Conservation (phyloP, 2,797 vertebrate genomes). For the Platalea minor region DNA sequence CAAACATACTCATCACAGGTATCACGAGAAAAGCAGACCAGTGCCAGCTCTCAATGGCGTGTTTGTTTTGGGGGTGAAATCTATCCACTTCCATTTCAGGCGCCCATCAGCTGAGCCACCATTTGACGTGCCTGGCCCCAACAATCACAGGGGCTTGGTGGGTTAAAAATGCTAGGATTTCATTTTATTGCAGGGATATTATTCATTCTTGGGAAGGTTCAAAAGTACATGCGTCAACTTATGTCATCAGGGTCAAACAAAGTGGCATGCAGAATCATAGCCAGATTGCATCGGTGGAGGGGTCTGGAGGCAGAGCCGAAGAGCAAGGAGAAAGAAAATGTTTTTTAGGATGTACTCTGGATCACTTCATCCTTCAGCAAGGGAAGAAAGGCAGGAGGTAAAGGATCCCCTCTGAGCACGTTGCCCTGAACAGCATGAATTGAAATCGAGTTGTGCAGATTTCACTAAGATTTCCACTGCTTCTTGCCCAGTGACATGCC, state of each 20-base stretch:
- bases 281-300: slow-evolving; percentile 9
- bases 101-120: neutral
- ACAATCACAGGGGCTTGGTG: neutral
- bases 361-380: neutral
- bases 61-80: slow-evolving; percentile 20
- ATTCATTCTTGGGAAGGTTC: slow-evolving; percentile 67
- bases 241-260: slow-evolving; percentile 64
- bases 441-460: neutral
- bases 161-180: slow-evolving; percentile 67
- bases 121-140: slow-evolving; percentile 28
- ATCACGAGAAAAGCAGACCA: neutral
- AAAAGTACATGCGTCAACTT: slow-evolving; percentile 66
- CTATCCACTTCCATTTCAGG: slow-evolving; percentile 8
- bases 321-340: neutral
- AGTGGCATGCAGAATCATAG: slow-evolving; percentile 48
- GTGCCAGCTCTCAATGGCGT: neutral
- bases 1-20: neutral
- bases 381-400: neutral
- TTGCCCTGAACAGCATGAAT: neutral
- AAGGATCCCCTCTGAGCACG: neutral
- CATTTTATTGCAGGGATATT: slow-evolving; percentile 67
- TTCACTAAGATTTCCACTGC: neutral
- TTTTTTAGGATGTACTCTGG: neutral
- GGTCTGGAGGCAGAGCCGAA: neutral
- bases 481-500: neutral